Percentiles rank a stretch among this genome's conserved stretches.
phyloP scores from a whole-genome alignment of 2,888 invertebrate species.

The Nephrotoma flavescens region DNA sequence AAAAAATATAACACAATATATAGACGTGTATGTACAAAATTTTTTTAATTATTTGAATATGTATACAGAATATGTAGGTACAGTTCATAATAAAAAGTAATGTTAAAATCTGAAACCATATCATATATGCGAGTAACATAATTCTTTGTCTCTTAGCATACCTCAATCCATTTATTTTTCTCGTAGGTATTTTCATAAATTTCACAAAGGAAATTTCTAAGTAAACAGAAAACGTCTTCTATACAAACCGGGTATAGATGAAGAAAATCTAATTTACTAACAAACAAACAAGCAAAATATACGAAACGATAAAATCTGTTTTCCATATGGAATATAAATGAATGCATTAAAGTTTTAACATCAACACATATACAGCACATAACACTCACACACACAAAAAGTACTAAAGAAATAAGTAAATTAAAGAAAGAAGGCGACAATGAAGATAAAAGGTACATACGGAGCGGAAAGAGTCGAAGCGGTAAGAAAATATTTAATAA shows the following conservation, averaged over 20 bases:
- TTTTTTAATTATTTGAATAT: background rate
- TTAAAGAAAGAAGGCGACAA: background rate
- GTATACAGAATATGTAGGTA: background rate
- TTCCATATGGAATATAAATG: background rate
- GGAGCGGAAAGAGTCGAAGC: background rate
- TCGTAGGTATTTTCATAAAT: background rate
- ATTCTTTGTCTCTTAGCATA: background rate
- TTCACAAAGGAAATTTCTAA: background rate
- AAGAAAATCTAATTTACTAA: background rate
- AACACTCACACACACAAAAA: background rate
- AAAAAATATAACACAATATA: background rate
- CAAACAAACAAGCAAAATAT: background rate
- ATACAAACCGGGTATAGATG: background rate
- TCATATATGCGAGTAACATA: background rate
- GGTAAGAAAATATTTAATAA: background rate
- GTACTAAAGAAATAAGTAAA: background rate
- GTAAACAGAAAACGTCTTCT: background rate
- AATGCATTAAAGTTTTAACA: background rate
- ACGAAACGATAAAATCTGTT: background rate
- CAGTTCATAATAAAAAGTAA: background rate
- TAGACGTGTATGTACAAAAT: background rate
- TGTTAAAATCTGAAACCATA: background rate
- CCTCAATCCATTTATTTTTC: background rate
- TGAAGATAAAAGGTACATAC: background rate
- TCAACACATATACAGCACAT: background rate